Percentiles rank a stretch among this genome's conserved stretches.
Conservation (phyloP, 2,113 vertebrate species). For the Tachysurus fulvidraco region DNA sequence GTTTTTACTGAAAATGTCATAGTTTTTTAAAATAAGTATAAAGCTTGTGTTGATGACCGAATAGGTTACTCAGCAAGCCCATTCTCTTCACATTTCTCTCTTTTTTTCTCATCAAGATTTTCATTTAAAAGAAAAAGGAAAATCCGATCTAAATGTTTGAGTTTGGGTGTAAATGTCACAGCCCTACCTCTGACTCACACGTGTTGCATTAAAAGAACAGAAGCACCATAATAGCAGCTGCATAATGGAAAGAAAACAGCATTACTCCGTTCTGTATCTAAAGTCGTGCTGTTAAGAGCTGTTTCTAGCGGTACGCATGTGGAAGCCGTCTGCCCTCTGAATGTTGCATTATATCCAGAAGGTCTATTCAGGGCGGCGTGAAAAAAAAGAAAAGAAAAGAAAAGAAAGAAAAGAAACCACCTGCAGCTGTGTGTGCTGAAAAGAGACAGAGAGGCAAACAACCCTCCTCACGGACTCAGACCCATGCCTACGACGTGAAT, state of each 20-base stretch:
- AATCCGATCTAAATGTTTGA: constrained; percentile 26
- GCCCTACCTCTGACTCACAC: constrained; percentile 3
- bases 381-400: not conserved
- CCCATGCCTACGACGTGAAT: constrained; percentile 7
- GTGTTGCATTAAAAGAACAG: constrained; percentile 20
- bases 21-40: not conserved
- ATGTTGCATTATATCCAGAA: constrained; percentile 21
- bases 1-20: constrained; percentile 3
- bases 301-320: constrained; percentile 1
- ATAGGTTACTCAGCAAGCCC: not conserved
- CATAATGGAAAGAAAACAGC: constrained; percentile 26
- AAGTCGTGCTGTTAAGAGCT: constrained; percentile 19
- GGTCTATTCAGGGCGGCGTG: not conserved
- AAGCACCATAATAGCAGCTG: not conserved
- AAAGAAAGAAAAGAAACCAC: constrained; percentile 21
- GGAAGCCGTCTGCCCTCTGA: not conserved
- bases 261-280: not conserved
- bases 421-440: constrained; percentile 26
- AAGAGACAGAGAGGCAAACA: not conserved
- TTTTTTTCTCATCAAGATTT: not conserved
- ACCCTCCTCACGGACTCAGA: not conserved
- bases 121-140: constrained; percentile 5
- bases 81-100: not conserved
- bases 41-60: not conserved
- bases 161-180: constrained; percentile 34